phyloP scores from a whole-genome alignment of 2,888 invertebrate species.

The Epinotia bilunana region DNA sequence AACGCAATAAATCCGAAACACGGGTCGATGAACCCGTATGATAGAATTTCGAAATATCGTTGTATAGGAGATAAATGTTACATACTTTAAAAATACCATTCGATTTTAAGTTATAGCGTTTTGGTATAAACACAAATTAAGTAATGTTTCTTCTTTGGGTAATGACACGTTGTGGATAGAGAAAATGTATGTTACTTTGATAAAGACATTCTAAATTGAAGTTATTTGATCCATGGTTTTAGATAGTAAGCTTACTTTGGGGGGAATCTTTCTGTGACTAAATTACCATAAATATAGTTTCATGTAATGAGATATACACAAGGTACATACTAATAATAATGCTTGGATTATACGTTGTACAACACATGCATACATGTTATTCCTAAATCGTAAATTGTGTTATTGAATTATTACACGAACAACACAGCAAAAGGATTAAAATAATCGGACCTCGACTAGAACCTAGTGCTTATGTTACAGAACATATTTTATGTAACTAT shows the following conservation, averaged over 20 bases:
- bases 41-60: constrained; percentile 24
- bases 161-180: constrained; percentile 3
- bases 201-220: constrained; percentile 21
- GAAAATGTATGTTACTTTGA: background rate
- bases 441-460: background rate
- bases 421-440: background rate
- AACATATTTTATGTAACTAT: too few species aligned
- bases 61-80: background rate
- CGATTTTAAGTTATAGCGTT: constrained; percentile 10
- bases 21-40: constrained; percentile 45
- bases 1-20: constrained; percentile 64
- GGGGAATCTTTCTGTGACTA: background rate
- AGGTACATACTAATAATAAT: background rate
- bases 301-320: background rate
- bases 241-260: constrained; percentile 1
- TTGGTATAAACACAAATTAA: constrained; percentile 2
- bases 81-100: background rate
- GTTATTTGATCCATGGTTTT: constrained; percentile 2
- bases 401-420: background rate
- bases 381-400: background rate
- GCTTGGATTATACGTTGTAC: background rate
- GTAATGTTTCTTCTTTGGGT: background rate
- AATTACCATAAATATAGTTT: constrained; percentile 7
- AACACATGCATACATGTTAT: background rate
- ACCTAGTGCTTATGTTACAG: background rate